Percentiles rank a stretch among this genome's conserved stretches.
phyloP scores from a whole-genome alignment of 2,797 vertebrate species.

The Eulemur rubriventer region DNA sequence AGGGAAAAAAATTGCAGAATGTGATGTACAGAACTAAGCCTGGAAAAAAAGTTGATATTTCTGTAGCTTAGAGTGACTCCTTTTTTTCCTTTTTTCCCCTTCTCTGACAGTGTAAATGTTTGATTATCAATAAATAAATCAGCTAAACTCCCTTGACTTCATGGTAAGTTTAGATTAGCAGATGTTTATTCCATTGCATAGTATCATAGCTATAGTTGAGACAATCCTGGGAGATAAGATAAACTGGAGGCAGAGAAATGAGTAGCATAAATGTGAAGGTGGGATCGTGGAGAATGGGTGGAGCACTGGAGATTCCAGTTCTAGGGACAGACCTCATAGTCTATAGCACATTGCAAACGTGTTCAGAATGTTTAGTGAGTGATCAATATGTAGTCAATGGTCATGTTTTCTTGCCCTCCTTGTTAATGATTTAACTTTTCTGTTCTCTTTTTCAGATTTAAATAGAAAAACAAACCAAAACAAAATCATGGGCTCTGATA shows the following conservation, averaged over 20 bases:
- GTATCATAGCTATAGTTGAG: not conserved
- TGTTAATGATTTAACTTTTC: not conserved
- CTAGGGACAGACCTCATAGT: not conserved
- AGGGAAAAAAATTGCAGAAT: not conserved
- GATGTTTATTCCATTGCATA: not conserved
- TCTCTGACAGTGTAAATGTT: not conserved
- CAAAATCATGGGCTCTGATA: not conserved
- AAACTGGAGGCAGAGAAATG: not conserved
- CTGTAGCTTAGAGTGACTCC: not conserved
- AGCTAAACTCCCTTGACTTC: not conserved
- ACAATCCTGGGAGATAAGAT: not conserved
- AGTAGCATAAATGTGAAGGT: not conserved
- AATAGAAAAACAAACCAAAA: not conserved
- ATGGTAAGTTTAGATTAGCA: not conserved
- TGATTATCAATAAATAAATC: not conserved
- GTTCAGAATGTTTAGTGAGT: not conserved
- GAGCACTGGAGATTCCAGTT: no score
- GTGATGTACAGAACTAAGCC: not conserved
- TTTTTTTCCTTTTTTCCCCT: not conserved
- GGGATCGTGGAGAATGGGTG: fast-evolving
- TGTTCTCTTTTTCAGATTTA: not conserved
- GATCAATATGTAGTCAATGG: not conserved
- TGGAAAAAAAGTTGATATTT: not conserved
- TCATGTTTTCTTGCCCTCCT: not conserved
- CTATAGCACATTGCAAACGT: not conserved